Percentiles rank a stretch among this genome's conserved stretches.
Conservation (phyloP, 2,797 vertebrate genomes). For the Luscinia megarhynchos region DNA sequence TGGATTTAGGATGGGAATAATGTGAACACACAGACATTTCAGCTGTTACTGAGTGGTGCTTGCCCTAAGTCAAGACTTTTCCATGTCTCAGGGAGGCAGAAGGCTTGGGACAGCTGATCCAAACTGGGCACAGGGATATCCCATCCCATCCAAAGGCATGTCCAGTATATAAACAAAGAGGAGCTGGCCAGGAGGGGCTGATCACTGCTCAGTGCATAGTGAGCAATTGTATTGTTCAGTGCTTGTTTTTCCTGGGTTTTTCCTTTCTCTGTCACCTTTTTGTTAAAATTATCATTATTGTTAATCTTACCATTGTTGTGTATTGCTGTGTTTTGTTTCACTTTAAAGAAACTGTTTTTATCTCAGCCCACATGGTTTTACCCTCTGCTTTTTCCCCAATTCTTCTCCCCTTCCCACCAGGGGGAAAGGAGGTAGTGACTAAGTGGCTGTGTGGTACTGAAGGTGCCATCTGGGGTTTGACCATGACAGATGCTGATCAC, state of each 20-base stretch:
- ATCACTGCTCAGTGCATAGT: not conserved
- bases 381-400: accelerated
- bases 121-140: not conserved
- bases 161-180: not conserved
- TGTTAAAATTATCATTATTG: not conserved
- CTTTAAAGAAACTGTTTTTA: not conserved
- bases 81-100: not conserved
- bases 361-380: not conserved
- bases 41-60: not conserved
- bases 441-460: not conserved
- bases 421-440: not conserved
- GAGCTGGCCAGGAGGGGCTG: not conserved
- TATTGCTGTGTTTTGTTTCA: accelerated
- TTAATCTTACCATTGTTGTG: not conserved
- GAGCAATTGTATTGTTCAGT: accelerated
- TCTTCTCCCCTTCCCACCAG: too few relatives aligned
- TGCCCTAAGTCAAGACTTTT: not conserved
- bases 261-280: not conserved
- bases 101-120: not conserved
- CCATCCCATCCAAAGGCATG: not conserved
- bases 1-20: not conserved
- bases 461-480: not conserved
- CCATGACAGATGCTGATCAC: not conserved
- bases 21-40: accelerated
- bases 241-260: not conserved